A percentile compares a stretch with the other conserved stretches of the same genome.
Evolutionary conservation across 2,888 invertebrate species (phyloP).

Genomic region (Ornithoptera alexandrae): DNA sequence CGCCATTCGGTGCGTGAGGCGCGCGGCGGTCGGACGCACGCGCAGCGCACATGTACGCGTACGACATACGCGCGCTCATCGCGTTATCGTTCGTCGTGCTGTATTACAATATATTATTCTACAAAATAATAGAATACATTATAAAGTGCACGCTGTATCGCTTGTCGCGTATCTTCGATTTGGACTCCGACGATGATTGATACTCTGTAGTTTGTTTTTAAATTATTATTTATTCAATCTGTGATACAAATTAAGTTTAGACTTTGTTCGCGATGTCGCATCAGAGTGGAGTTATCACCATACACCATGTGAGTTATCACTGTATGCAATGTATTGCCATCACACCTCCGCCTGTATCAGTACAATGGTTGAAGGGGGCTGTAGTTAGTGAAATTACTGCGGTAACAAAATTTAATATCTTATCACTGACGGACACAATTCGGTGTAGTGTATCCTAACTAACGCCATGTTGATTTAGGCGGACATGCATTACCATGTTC

Average conservation of each 20-base stretch:
- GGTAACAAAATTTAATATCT: too few relatives aligned
- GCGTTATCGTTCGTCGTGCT: constrained; percentile 59
- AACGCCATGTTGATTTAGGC: too few relatives aligned
- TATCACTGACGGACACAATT: too few relatives aligned
- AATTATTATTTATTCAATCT: constrained; percentile 67
- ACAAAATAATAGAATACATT: constrained; percentile 58
- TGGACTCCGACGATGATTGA: constrained; percentile 58
- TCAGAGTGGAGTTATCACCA: constrained; percentile 62
- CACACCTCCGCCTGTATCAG: too few relatives aligned
- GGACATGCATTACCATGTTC: too few relatives aligned
- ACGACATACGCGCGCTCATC: constrained; percentile 54
- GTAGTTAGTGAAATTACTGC: too few relatives aligned
- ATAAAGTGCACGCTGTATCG: constrained; percentile 43
- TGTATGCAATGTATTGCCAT: too few relatives aligned
- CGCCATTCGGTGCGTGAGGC: constrained; percentile 49
- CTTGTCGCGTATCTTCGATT: constrained; percentile 47
- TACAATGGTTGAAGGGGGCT: too few relatives aligned
- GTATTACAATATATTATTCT: constrained; percentile 64
- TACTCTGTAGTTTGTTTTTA: constrained; percentile 38
- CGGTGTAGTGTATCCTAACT: too few relatives aligned
- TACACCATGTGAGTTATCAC: constrained; percentile 59
- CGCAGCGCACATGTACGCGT: constrained; percentile 42
- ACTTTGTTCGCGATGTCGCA: constrained; percentile 50
- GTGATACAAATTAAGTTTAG: constrained; percentile 55
- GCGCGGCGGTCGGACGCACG: constrained; percentile 47